Base-by-base conservation (phyloP, 1,140 invertebrate genomes). In the Sycophila sp. region DNA sequence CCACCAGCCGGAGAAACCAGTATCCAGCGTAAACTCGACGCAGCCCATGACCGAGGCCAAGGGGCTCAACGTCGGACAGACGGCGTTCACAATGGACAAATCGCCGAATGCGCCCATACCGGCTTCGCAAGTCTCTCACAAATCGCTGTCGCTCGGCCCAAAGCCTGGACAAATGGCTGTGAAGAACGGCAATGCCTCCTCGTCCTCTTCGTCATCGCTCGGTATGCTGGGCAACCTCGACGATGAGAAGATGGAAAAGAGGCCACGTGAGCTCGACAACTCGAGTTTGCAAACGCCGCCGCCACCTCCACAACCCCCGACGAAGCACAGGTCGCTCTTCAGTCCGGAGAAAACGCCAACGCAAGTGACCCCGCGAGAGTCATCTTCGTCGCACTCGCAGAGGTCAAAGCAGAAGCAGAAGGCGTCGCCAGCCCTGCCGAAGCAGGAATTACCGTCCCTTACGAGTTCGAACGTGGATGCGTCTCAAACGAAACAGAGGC, bases 311-410 rank as follows among this genome's bases (percentile, higher is more conserved):
- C 60, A 74, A 4, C 73, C 73, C 13, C 71, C 72, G 11, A 49
- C 51, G 0, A 80, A 80, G 58, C 78, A 82, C 2, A 84, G 79
- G 49, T 87, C 86, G 0, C 63, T 87, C 0, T 90, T 90, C 71
- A 89, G 88, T 53, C 89, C 89, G 0, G 87, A 88, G 63, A 87
- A 87, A 75, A 76, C 81, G 11, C 75, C 81, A 42, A 69, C 78
- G 38, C 75, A 76, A 28, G 49, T 56, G 1, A 38, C 53, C 0
- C 36, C 68, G 5, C 59, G 58, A 0, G n/a, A 40, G 15, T 49
- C 1, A 19, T 10, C 62, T 6, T 70, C 68, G 0, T 71, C 71
- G 13, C 74, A 79, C 51, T 73, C 71, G 26, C 78, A 81, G 38
- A 75, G 72, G 55, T 72, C 77, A 45, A 83, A 82, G 47, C 77